A percentile compares a stretch with the other conserved stretches of the same genome.
Evolutionary conservation across 35 echinoderm and acorn worm genomes (phyloP).

Genomic region (Lytechinus pictus): DNA sequence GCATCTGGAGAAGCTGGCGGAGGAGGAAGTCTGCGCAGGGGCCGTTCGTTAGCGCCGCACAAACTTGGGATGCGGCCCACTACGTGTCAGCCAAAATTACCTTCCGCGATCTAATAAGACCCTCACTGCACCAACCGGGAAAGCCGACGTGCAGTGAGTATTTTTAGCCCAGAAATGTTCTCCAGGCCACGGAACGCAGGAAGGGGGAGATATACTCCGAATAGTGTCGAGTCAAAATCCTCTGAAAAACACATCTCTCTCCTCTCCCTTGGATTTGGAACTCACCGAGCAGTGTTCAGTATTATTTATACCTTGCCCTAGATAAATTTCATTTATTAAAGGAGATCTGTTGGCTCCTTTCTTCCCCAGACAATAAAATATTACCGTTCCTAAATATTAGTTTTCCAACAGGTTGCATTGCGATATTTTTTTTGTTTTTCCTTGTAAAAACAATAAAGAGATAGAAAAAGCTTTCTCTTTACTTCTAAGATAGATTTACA

Average conservation of each 20-base stretch:
- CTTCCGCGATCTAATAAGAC: constrained; percentile 6
- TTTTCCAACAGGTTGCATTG: too few species aligned
- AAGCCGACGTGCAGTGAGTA: background rate
- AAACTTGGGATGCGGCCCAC: constrained; percentile 23
- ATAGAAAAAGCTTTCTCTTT: too few species aligned
- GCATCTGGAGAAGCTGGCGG: background rate
- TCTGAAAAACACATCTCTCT: background rate
- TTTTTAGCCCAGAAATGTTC: constrained; percentile 32
- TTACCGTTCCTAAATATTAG: background rate
- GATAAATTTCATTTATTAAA: background rate
- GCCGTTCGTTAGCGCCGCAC: background rate
- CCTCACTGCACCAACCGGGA: background rate
- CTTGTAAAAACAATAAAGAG: background rate
- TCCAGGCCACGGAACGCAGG: background rate
- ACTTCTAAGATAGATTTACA: too few species aligned
- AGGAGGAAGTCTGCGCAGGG: constrained; percentile 40
- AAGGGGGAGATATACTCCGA: constrained; percentile 10
- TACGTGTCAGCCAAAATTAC: constrained; percentile 16
- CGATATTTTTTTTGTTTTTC: background rate
- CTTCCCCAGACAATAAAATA: background rate
- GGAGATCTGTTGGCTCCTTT: background rate
- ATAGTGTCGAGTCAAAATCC: constrained; percentile 13
- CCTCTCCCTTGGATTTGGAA: background rate
- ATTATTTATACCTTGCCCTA: background rate
- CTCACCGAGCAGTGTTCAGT: background rate